Conservation (phyloP, 2,888 invertebrate genomes). For the Pristionchus maxplancki region DNA sequence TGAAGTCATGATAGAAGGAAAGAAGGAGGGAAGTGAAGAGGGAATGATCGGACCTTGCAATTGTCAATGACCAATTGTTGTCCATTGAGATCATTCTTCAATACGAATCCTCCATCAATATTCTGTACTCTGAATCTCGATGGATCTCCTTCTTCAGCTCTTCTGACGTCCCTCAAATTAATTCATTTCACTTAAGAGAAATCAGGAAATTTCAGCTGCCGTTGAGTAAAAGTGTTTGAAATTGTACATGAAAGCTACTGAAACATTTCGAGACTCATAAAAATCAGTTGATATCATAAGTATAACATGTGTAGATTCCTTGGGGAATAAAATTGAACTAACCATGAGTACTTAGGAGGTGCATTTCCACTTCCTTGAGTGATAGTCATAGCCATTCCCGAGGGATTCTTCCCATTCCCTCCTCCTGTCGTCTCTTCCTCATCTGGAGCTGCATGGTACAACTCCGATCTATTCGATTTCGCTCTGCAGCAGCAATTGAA, state of each 20-base stretch:
- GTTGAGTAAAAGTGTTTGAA: neutral
- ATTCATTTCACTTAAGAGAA: neutral
- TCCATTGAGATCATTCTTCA: constrained; percentile 49
- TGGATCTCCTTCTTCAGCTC: constrained; percentile 39
- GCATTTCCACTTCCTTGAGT: neutral
- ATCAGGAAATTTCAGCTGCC: neutral
- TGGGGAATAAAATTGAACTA: neutral
- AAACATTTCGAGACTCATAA: neutral
- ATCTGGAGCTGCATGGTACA: constrained; percentile 44
- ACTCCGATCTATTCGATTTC: constrained; percentile 28
- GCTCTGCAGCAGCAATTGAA: constrained; percentile 48
- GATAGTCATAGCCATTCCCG: neutral
- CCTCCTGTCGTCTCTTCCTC: neutral
- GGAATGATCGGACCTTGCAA: constrained; percentile 15
- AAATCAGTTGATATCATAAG: neutral
- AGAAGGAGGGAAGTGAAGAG: neutral
- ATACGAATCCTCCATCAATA: constrained; percentile 49
- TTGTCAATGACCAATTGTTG: constrained; percentile 49
- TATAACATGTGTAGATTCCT: neutral
- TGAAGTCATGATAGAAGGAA: neutral
- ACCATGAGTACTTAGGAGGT: constrained; percentile 46
- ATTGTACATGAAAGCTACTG: neutral
- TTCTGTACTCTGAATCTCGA: constrained; percentile 30
- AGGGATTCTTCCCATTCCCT: neutral
- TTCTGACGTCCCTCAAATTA: constrained; percentile 25